phyloP scores from a whole-genome alignment of 2,113 vertebrate genomes.

The Ictalurus furcatus region DNA sequence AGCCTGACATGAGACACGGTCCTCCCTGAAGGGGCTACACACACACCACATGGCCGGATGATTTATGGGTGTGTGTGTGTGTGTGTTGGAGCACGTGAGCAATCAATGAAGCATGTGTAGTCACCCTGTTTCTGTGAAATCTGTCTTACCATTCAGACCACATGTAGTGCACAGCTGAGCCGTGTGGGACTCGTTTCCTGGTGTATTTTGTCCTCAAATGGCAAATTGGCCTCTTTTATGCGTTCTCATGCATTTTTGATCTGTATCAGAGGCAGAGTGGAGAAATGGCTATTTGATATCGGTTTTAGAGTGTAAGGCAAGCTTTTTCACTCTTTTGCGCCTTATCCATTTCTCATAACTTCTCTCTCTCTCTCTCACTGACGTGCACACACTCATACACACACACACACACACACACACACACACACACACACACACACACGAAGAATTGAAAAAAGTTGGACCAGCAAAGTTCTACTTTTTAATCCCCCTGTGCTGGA shows the following conservation, averaged over 20 bases:
- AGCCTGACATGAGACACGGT: slow-evolving; percentile 7
- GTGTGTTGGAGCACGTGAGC: neutral
- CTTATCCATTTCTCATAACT: slow-evolving; percentile 20
- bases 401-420: too few species aligned
- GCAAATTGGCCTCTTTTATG: slow-evolving; percentile 17
- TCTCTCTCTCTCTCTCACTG: neutral
- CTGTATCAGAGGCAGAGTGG: slow-evolving; percentile 1
- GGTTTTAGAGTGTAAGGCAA: slow-evolving; percentile 9
- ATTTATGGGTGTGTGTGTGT: slow-evolving; percentile 1
- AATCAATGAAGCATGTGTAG: slow-evolving; percentile 35
- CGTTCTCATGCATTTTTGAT: slow-evolving; percentile 25
- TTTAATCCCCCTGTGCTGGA: slow-evolving; percentile 12
- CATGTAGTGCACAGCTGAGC: slow-evolving; percentile 2
- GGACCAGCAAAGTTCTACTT: neutral
- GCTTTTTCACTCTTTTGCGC: slow-evolving; percentile 2
- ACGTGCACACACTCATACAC: neutral
- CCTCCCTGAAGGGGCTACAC: neutral
- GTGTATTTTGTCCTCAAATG: neutral
- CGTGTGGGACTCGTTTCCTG: neutral
- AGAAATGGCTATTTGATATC: slow-evolving; percentile 25
- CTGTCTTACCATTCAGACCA: slow-evolving; percentile 7
- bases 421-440: too few species aligned
- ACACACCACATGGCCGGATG: neutral
- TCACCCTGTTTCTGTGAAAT: slow-evolving; percentile 18
- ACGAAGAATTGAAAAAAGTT: slow-evolving; percentile 2